A percentile compares a stretch with the other conserved stretches of the same genome.
Conservation (phyloP, 2,888 invertebrate species). For the Stegophylla sp. region DNA sequence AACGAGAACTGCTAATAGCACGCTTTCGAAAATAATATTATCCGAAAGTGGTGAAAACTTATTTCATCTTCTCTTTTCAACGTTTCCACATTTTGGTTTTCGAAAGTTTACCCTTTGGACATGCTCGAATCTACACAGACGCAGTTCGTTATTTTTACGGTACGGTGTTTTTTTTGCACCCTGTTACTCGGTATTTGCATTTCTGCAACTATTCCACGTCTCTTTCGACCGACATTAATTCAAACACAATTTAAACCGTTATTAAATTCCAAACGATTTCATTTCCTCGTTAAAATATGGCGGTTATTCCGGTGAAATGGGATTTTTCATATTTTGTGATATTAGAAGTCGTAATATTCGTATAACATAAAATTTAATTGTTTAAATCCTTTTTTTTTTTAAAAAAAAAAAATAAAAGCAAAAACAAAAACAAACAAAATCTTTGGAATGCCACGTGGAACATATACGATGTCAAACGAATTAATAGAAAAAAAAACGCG, state of each 20-base stretch:
- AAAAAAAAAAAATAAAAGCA: no score
- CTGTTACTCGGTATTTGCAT: not conserved
- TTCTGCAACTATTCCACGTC: not conserved
- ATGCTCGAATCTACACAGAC: no score
- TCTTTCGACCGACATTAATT: not conserved
- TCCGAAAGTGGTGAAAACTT: not conserved
- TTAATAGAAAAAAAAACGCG: no score
- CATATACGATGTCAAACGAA: no score
- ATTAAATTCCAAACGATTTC: constrained; percentile 7
- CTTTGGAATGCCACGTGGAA: no score
- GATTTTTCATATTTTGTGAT: not conserved
- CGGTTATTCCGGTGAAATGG: not conserved
- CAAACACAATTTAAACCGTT: not conserved
- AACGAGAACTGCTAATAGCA: no score
- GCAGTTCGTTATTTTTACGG: not conserved
- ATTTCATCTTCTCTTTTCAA: not conserved
- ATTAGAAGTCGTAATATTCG: not conserved
- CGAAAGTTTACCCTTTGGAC: not conserved
- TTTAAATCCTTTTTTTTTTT: no score
- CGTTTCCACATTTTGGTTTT: no score
- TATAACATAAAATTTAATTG: not conserved
- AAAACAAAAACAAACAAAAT: no score
- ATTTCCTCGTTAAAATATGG: constrained; percentile 18
- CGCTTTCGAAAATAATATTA: no score
- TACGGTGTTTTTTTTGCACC: not conserved